phyloP scores from a whole-genome alignment of 2,888 invertebrate species.

The Conistra vaccinii region DNA sequence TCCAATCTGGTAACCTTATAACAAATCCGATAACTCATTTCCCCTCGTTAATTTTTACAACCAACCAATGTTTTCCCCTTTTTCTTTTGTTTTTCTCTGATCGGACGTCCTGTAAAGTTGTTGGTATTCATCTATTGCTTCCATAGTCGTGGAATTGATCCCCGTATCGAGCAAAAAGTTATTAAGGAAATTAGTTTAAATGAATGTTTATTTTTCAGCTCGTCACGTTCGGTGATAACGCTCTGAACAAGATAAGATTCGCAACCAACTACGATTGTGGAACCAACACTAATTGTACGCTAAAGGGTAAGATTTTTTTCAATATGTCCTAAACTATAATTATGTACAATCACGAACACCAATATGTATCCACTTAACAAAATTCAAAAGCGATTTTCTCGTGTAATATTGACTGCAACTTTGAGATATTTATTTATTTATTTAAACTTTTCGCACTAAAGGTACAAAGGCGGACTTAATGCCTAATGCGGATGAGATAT shows the following conservation, averaged over 20 bases:
- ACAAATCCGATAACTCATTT: slow-evolving; percentile 28
- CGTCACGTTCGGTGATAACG: slow-evolving; percentile 85
- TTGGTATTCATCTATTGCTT: neutral
- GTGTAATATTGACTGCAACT: no score
- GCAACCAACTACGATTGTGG: slow-evolving; percentile 87
- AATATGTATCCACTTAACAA: no score
- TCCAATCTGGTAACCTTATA: neutral
- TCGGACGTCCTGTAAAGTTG: neutral
- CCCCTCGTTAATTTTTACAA: slow-evolving; percentile 36
- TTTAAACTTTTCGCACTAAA: no score
- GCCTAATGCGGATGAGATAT: no score
- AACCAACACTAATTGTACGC: slow-evolving; percentile 81
- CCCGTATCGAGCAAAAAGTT: neutral
- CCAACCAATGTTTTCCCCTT: neutral
- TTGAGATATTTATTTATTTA: no score
- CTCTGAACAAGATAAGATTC: slow-evolving; percentile 82
- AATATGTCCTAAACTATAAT: neutral
- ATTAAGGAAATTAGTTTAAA: neutral
- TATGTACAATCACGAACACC: no score
- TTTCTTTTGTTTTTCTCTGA: slow-evolving; percentile 13
- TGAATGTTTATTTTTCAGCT: slow-evolving; percentile 79
- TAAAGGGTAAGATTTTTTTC: slow-evolving; percentile 78
- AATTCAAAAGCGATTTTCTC: no score
- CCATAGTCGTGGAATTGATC: neutral
- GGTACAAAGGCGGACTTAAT: no score